These are phyloP conservation scores for Enoplosus armatus DNA, from an alignment of 2,797 vertebrate species.

Conservation along the genomic window DNA sequence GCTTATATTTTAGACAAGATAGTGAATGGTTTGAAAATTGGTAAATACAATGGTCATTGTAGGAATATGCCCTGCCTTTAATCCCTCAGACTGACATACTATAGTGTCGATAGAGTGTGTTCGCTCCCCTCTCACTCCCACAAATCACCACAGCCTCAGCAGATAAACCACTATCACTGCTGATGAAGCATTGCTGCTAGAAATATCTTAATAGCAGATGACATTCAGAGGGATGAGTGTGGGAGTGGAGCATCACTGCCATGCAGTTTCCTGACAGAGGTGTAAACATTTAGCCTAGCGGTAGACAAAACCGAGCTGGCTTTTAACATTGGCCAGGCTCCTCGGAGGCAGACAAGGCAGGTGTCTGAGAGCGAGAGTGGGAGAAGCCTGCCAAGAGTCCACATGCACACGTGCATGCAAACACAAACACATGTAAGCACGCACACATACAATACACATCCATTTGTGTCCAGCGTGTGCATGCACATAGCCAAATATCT, in stretches of 20 bases:
- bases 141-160: constrained; percentile 53
- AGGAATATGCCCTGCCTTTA: neutral
- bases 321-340: constrained; percentile 65
- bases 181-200: constrained; percentile 40
- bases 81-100: constrained; percentile 21
- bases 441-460: neutral
- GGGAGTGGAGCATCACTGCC: constrained; percentile 61
- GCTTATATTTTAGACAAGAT: neutral
- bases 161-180: constrained; percentile 20
- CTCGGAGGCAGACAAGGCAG: constrained; percentile 59
- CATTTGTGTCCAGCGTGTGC: constrained; percentile 15
- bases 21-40: neutral
- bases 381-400: constrained; percentile 64
- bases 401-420: neutral
- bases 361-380: constrained; percentile 53
- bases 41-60: neutral
- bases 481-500: constrained; percentile 26
- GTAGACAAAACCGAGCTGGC: constrained; percentile 60
- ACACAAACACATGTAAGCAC: neutral
- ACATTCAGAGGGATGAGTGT: constrained; percentile 61
- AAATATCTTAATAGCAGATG: constrained; percentile 54
- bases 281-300: constrained; percentile 74
- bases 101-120: constrained; percentile 37
- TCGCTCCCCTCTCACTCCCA: constrained; percentile 41
- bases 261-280: constrained; percentile 64